These are phyloP conservation scores for Coelopa pilipes DNA, from an alignment of 2,888 invertebrate genomes.

Conservation along the genomic window DNA sequence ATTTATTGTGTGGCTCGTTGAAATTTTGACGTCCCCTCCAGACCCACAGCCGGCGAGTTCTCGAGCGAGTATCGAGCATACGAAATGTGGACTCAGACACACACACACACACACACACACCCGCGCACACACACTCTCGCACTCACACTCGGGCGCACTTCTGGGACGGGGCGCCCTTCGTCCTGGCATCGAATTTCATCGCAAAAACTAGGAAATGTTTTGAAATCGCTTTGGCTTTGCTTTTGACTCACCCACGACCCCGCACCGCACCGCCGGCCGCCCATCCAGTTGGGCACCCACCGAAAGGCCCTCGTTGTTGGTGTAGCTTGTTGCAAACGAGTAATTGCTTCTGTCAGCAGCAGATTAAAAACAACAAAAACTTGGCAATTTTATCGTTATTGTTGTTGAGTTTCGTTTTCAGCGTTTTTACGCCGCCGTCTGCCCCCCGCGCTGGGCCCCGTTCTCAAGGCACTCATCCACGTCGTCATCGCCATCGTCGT, in stretches of 20 bases:
- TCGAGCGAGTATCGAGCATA: slow-evolving; percentile 10
- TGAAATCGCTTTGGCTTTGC: slow-evolving; percentile 10
- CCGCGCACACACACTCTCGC: no score
- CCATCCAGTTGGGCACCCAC: not conserved
- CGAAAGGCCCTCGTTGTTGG: not conserved
- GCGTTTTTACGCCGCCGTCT: not conserved
- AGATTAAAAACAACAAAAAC: slow-evolving; percentile 38
- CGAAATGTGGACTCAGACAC: slow-evolving; percentile 7
- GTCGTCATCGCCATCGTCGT: not conserved
- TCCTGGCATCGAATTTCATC: slow-evolving; percentile 4
- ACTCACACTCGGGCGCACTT: no score
- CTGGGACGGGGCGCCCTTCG: no score
- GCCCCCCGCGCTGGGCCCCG: not conserved
- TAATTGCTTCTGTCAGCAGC: slow-evolving; percentile 45
- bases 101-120: not conserved
- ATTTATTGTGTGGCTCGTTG: slow-evolving; percentile 23
- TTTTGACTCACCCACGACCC: not conserved
- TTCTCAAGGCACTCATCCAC: not conserved
- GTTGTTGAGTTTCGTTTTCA: slow-evolving; percentile 11
- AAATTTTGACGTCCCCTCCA: slow-evolving; percentile 28
- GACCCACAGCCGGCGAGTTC: slow-evolving; percentile 2
- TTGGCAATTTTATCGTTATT: slow-evolving; percentile 29
- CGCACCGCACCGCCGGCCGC: not conserved
- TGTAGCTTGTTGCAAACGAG: slow-evolving; percentile 24
- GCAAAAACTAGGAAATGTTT: slow-evolving; percentile 23